A percentile compares a stretch with the other conserved stretches of the same genome.
Conservation (phyloP, 2,888 invertebrate genomes). For the Meliscaeva auricollis region DNA sequence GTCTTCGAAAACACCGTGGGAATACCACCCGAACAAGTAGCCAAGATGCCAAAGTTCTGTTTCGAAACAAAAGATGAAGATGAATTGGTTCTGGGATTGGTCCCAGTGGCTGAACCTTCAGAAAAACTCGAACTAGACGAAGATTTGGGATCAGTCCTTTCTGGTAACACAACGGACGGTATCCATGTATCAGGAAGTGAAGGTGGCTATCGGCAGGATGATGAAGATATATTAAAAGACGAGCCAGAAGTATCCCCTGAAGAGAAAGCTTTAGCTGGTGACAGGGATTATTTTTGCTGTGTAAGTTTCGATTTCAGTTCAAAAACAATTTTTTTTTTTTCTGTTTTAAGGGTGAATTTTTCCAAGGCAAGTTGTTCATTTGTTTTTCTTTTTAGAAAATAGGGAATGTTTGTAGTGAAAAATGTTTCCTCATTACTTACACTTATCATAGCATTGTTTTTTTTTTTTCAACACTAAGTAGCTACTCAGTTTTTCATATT, state of each 20-base stretch:
- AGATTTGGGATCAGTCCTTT: constrained; percentile 43
- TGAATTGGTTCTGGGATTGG: constrained; percentile 58
- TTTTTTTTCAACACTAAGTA: too few species aligned
- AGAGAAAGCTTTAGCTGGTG: neutral
- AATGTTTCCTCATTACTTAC: too few species aligned
- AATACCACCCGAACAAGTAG: constrained; percentile 48
- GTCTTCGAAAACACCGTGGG: constrained; percentile 58
- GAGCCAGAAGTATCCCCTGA: neutral
- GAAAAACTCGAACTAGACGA: constrained; percentile 40
- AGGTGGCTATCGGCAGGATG: constrained; percentile 50
- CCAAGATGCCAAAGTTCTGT: constrained; percentile 68
- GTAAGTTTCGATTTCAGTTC: constrained; percentile 40
- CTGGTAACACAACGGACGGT: neutral
- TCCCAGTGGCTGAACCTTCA: constrained; percentile 6
- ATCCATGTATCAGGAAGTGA: constrained; percentile 14
- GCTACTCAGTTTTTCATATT: too few species aligned
- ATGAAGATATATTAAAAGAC: constrained; percentile 30
- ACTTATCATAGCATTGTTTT: too few species aligned
- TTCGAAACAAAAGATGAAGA: constrained; percentile 58
- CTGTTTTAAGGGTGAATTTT: neutral
- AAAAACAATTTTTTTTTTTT: neutral
- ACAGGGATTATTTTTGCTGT: constrained; percentile 49
- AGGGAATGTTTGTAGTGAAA: too few species aligned
- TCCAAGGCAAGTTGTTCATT: neutral
- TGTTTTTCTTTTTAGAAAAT: too few species aligned